Evolutionary conservation across 2,797 vertebrate genomes (phyloP).

Genomic region (Crax fasciolata): DNA sequence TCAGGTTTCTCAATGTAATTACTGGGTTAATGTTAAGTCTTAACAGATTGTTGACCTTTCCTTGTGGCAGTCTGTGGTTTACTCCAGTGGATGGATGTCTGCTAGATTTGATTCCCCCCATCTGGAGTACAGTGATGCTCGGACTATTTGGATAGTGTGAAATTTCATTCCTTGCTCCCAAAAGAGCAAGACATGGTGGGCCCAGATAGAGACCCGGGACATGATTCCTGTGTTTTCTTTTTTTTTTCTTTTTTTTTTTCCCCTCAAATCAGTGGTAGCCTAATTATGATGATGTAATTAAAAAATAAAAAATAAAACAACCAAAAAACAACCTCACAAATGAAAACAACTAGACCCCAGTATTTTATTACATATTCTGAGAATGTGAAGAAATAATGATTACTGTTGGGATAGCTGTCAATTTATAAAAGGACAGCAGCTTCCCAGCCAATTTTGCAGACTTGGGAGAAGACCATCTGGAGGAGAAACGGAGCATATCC

Average conservation of each 20-base stretch:
- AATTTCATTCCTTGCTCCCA: not conserved
- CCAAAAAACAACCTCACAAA: not conserved
- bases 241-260: not conserved
- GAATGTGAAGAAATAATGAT: not conserved
- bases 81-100: not conserved
- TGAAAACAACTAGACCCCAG: not conserved
- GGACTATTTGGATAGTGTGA: not conserved
- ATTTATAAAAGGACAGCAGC: not conserved
- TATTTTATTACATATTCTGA: not conserved
- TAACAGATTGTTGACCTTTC: not conserved
- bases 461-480: conserved; percentile 62
- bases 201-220: not conserved
- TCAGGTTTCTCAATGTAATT: not conserved
- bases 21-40: not conserved
- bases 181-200: not conserved
- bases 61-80: not conserved
- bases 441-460: conserved; percentile 26
- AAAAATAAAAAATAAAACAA: not conserved
- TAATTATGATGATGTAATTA: not conserved
- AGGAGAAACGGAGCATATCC: conserved; percentile 51
- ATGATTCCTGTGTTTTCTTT: not conserved
- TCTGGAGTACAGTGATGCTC: not conserved
- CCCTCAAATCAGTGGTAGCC: not conserved
- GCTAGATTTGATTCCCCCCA: not conserved
- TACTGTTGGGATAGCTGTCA: conserved; percentile 3